phyloP scores from a whole-genome alignment of 1,140 invertebrate genomes.

The Camponotus vicinus region DNA sequence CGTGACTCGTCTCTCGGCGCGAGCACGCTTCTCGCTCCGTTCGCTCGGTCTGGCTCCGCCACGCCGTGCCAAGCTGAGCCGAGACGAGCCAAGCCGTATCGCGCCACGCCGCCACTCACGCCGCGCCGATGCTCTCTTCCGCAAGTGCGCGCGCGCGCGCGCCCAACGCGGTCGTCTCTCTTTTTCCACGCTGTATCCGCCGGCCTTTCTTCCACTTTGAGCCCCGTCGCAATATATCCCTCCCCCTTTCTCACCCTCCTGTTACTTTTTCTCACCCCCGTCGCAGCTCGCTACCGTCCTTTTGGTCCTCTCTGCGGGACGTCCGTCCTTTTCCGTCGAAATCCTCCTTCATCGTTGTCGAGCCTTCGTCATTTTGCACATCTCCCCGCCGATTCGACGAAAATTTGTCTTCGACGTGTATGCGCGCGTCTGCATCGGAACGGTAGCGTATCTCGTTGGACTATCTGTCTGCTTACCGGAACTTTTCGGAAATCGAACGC shows the following conservation, averaged over 20 bases:
- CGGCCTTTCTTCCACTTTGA: constrained; percentile 58
- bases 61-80: constrained; percentile 39
- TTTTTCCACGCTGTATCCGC: constrained; percentile 72
- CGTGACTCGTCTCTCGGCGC: constrained; percentile 61
- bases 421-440: constrained; percentile 68
- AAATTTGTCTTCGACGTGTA: constrained; percentile 34
- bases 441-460: constrained; percentile 67
- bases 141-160: constrained; percentile 73
- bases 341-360: constrained; percentile 38
- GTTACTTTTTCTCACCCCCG: constrained; percentile 13
- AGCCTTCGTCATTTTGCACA: constrained; percentile 50
- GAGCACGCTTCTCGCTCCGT: constrained; percentile 57
- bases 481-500: constrained; percentile 71
- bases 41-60: constrained; percentile 61
- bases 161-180: constrained; percentile 55
- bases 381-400: constrained; percentile 38
- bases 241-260: constrained; percentile 42
- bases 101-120: constrained; percentile 51
- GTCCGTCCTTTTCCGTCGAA: constrained; percentile 54
- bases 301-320: constrained; percentile 54
- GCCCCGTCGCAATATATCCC: constrained; percentile 22
- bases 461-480: constrained; percentile 68
- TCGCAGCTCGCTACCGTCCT: constrained; percentile 52
- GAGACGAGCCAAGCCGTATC: not conserved
- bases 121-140: constrained; percentile 80